Evolutionary conservation across 1,140 invertebrate species (phyloP).

Genomic region (Drosophila chauvacae): DNA sequence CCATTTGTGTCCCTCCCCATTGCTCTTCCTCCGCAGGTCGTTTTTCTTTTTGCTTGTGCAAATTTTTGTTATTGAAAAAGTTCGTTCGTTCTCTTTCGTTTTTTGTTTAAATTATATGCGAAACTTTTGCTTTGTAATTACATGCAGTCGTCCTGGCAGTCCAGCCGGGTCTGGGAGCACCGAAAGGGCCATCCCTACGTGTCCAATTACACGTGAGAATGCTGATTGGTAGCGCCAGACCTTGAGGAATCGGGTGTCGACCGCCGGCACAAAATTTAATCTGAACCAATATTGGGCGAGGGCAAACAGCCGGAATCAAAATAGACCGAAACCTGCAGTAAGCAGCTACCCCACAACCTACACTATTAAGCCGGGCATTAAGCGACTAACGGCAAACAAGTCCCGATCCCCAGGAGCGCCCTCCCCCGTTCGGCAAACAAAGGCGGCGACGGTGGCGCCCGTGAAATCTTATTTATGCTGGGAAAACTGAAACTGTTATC

Average conservation of each 20-base stretch:
- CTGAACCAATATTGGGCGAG: conserved; percentile 60
- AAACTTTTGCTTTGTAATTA: conserved; percentile 81
- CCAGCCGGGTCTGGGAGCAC: background rate
- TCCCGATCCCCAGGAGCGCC: background rate
- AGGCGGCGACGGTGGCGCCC: conserved; percentile 23
- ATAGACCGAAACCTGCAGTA: conserved; percentile 45
- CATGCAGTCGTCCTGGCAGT: conserved; percentile 48
- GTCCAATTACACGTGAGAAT: conserved; percentile 33
- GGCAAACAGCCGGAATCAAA: conserved; percentile 52
- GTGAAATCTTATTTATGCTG: conserved; percentile 77
- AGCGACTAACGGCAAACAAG: conserved; percentile 64
- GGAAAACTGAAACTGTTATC: conserved; percentile 72
- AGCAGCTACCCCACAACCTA: conserved; percentile 39
- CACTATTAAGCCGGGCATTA: conserved; percentile 74
- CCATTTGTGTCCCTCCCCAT: conserved; percentile 38
- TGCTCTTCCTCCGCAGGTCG: conserved; percentile 11
- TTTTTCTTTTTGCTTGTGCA: conserved; percentile 32
- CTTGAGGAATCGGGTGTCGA: conserved; percentile 9
- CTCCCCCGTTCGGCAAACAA: conserved; percentile 57
- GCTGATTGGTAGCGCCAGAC: conserved; percentile 28
- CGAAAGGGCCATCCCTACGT: conserved; percentile 32
- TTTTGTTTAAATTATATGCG: conserved; percentile 70
- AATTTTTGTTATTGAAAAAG: conserved; percentile 81
- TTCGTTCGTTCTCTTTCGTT: conserved; percentile 47
- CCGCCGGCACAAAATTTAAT: conserved; percentile 39